Conservation (phyloP, 2,888 invertebrate species). For the Epiblema foenella region DNA sequence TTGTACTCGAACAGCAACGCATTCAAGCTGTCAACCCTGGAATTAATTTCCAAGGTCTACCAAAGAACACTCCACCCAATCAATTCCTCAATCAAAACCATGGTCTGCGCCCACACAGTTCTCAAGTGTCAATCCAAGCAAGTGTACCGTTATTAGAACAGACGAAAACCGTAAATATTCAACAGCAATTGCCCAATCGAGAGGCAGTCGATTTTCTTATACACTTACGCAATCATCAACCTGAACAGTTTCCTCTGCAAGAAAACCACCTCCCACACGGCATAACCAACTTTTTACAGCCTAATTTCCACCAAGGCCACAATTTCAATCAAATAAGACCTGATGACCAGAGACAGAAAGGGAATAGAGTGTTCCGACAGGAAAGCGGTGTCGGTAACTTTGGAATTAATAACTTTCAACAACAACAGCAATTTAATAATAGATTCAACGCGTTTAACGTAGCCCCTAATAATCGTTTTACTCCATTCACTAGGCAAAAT, state of each 20-base stretch:
- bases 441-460: conserved; percentile 71
- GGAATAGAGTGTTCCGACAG: conserved; percentile 82
- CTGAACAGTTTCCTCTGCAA: conserved; percentile 77
- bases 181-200: conserved; percentile 85
- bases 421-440: conserved; percentile 62
- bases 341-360: conserved; percentile 65
- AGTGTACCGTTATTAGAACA: conserved; percentile 71
- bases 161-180: conserved; percentile 69
- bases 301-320: conserved; percentile 68
- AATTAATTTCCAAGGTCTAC: conserved; percentile 65
- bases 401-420: conserved; percentile 78
- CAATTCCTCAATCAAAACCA: conserved; percentile 62
- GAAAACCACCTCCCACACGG: conserved; percentile 80
- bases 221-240: conserved; percentile 75
- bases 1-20: conserved; percentile 65
- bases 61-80: conserved; percentile 66
- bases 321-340: conserved; percentile 68
- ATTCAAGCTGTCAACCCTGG: conserved; percentile 65
- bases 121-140: conserved; percentile 80
- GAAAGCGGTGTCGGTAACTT: conserved; percentile 87
- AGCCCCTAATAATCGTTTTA: conserved; percentile 65
- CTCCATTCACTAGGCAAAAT: conserved; percentile 68
- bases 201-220: conserved; percentile 84
- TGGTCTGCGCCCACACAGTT: conserved; percentile 60
- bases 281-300: conserved; percentile 72